Conservation (phyloP, 2,113 vertebrate genomes). For the Eulacestoma nigropectus region DNA sequence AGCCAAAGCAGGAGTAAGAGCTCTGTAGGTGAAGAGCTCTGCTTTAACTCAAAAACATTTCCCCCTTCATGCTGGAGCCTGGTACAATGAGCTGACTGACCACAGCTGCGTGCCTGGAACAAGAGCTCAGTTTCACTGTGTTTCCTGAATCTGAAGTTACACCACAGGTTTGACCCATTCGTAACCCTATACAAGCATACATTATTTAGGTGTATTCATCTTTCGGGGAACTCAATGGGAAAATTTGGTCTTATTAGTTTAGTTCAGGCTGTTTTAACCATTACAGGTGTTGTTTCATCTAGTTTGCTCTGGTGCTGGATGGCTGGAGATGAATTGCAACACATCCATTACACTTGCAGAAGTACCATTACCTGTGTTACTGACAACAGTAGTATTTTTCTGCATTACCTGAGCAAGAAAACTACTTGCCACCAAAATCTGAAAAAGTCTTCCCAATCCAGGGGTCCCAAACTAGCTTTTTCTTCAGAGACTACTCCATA, state of each 20-base stretch:
- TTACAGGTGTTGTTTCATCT: background rate
- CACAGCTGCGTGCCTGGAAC: background rate
- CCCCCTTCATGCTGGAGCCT: background rate
- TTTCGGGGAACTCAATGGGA: rapidly evolving
- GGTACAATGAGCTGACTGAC: background rate
- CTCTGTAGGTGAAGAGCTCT: background rate
- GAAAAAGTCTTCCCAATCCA: background rate
- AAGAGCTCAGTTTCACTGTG: background rate
- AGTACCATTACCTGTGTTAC: background rate
- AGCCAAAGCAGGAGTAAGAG: background rate
- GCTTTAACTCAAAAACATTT: background rate
- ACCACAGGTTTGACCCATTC: too few relatives aligned
- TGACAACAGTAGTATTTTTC: background rate
- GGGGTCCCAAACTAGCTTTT: background rate
- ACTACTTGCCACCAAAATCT: background rate
- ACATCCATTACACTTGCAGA: background rate
- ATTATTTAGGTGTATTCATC: background rate
- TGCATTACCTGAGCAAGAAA: background rate
- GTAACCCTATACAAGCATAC: rapidly evolving
- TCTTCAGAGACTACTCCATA: background rate
- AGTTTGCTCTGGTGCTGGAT: background rate
- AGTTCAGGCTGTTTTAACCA: background rate
- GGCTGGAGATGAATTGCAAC: background rate
- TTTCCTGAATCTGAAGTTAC: background rate
- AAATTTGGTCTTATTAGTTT: background rate